phyloP scores from a whole-genome alignment of 1,140 invertebrate genomes.

The Dysdera silvatica region DNA sequence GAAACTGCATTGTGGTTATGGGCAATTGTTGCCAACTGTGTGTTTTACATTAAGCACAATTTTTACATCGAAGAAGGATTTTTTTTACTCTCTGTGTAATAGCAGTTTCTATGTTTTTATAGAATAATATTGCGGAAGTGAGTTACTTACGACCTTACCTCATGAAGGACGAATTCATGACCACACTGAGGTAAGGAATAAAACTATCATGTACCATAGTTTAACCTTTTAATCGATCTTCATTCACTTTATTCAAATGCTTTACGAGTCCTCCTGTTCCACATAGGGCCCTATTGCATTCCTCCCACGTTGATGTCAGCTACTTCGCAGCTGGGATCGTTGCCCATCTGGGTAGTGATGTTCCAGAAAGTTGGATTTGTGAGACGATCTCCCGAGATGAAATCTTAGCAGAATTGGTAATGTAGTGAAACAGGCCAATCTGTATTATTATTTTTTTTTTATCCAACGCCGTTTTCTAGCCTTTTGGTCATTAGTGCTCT shows the following conservation, averaged over 20 bases:
- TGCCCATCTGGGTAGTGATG: constrained; percentile 63
- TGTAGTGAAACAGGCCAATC: constrained; percentile 7
- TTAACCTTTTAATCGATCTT: too few relatives aligned
- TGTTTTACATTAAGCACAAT: too few relatives aligned
- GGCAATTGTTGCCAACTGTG: too few relatives aligned
- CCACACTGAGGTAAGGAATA: constrained; percentile 50
- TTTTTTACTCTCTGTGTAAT: too few relatives aligned
- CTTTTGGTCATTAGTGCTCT: too few relatives aligned
- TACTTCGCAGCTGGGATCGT: constrained; percentile 77
- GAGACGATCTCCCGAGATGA: constrained; percentile 44
- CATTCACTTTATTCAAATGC: too few relatives aligned
- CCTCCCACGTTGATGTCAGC: constrained; percentile 65
- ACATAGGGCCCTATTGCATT: constrained; percentile 51
- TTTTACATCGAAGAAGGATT: too few relatives aligned
- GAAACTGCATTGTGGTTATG: background rate
- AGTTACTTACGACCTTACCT: constrained; percentile 51
- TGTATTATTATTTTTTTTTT: constrained; percentile 11
- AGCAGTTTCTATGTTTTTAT: constrained; percentile 27
- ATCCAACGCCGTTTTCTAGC: too few relatives aligned
- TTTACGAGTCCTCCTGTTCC: too few relatives aligned
- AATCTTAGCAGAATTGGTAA: constrained; percentile 52
- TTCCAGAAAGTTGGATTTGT: constrained; percentile 49
- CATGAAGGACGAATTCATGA: constrained; percentile 57
- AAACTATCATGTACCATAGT: too few relatives aligned
- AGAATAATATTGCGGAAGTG: constrained; percentile 76